Percentiles rank a stretch among this genome's conserved stretches.
Conservation (phyloP, 2,113 vertebrate genomes). For the Sebastes schlegelii region DNA sequence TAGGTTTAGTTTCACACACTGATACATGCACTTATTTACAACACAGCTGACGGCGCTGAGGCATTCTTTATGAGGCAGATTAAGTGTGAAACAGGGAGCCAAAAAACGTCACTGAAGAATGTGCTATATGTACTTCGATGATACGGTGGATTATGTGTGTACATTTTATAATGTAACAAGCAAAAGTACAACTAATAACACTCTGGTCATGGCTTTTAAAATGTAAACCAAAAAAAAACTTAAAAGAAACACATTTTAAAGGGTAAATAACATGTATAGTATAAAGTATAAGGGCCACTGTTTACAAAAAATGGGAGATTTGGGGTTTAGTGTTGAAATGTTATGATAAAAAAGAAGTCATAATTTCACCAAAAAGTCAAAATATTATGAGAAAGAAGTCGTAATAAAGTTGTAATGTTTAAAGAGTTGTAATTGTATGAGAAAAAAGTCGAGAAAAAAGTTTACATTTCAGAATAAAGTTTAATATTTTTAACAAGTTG, state of each 20-base stretch:
- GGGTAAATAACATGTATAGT: no score
- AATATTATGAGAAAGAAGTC: background rate
- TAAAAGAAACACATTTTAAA: no score
- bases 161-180: background rate
- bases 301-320: no score
- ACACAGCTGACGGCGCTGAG: background rate
- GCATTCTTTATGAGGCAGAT: conserved; percentile 12
- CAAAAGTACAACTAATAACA: no score
- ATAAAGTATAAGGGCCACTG: background rate
- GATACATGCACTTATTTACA: conserved; percentile 9
- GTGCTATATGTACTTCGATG: background rate
- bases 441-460: background rate
- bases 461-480: background rate
- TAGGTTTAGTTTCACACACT: background rate
- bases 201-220: no score
- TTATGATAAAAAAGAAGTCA: background rate
- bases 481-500: background rate
- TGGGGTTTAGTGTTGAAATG: background rate
- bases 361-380: background rate
- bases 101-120: background rate
- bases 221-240: no score
- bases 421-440: background rate
- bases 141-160: background rate
- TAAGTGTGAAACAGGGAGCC: background rate
- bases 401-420: background rate